These are phyloP conservation scores for Sigmodon hispidus DNA, from an alignment of 2,113 vertebrate species.

Conservation along the genomic window DNA sequence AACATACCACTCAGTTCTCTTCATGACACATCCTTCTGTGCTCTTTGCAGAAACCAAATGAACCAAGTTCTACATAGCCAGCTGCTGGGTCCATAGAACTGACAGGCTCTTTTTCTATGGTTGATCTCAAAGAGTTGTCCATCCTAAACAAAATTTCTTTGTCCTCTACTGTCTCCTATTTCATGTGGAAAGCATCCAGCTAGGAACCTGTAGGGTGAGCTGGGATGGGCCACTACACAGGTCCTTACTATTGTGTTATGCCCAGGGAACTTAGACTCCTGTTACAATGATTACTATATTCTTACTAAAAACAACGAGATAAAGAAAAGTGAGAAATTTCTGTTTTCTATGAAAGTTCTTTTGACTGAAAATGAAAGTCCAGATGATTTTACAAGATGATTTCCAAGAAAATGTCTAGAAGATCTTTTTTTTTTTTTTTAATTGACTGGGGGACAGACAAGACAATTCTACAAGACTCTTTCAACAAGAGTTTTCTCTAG, in stretches of 20 bases:
- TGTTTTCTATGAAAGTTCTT: background rate
- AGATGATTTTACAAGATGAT: no score
- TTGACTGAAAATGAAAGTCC: constrained; percentile 42
- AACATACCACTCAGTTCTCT: background rate
- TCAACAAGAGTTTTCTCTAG: background rate
- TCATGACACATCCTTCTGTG: constrained; percentile 2
- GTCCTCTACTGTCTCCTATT: background rate
- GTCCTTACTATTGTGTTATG: background rate
- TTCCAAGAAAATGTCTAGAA: background rate
- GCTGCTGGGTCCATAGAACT: background rate
- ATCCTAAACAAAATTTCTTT: background rate
- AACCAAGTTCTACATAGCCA: background rate
- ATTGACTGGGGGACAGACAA: constrained; percentile 28
- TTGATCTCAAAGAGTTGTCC: background rate
- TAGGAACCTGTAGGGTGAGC: background rate
- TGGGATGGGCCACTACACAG: no score
- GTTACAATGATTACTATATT: background rate
- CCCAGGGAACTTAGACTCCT: background rate
- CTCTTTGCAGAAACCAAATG: background rate
- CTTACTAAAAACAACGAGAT: background rate
- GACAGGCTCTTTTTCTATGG: background rate
- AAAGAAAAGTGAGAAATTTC: background rate
- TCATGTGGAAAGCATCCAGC: background rate
- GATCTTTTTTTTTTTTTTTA: constrained; percentile 24
- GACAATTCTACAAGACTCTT: background rate